These are phyloP conservation scores for Rhopalosiphum maidis DNA, from an alignment of 1,140 invertebrate species.

Conservation along the genomic window DNA sequence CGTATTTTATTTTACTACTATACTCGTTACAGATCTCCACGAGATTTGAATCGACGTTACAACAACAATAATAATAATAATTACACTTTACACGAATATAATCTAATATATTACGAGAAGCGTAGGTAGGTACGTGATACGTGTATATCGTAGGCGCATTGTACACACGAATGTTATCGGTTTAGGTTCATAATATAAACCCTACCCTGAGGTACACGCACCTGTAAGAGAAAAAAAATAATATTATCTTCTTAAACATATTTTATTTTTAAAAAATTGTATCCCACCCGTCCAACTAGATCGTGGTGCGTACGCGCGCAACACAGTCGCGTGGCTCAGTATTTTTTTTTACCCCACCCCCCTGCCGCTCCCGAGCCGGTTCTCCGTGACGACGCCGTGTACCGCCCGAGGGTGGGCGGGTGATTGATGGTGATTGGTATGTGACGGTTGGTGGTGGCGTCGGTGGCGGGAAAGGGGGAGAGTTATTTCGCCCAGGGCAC, in stretches of 20 bases:
- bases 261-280: background rate
- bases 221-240: background rate
- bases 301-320: no score
- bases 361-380: background rate
- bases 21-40: background rate
- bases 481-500: slow-evolving; percentile 40
- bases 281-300: background rate
- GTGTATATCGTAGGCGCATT: background rate
- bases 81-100: background rate
- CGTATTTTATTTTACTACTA: background rate
- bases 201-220: background rate
- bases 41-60: background rate
- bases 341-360: background rate
- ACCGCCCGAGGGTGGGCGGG: slow-evolving; percentile 63
- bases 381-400: slow-evolving; percentile 64
- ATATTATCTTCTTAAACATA: background rate
- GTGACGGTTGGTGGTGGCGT: slow-evolving; percentile 61
- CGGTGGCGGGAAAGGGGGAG: slow-evolving; percentile 44
- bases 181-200: background rate
- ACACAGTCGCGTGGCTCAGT: slow-evolving; percentile 35
- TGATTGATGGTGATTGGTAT: slow-evolving; percentile 46
- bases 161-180: background rate
- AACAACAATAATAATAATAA: background rate
- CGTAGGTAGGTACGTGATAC: background rate
- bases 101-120: background rate